phyloP scores from a whole-genome alignment of 1,140 invertebrate genomes.

The Bombus turneri region DNA sequence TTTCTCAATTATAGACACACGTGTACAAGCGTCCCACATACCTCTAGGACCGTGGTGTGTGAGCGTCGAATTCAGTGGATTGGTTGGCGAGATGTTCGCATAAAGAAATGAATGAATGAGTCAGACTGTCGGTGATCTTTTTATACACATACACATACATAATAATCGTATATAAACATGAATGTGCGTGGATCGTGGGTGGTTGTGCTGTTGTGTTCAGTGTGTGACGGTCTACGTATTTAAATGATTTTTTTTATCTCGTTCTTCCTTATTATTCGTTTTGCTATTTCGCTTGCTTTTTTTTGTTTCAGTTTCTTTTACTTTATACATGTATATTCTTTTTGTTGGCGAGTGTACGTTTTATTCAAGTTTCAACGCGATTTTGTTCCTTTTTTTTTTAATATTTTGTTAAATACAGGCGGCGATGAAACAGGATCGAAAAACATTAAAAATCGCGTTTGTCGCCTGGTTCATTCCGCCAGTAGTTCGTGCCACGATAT shows the following conservation, averaged over 20 bases:
- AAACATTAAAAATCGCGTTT: not conserved
- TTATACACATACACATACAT: constrained; percentile 53
- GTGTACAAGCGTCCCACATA: constrained; percentile 65
- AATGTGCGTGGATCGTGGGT: constrained; percentile 61
- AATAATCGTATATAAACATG: constrained; percentile 60
- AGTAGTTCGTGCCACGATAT: not conserved
- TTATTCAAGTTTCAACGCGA: not conserved
- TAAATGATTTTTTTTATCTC: not conserved
- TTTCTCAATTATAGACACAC: constrained; percentile 60
- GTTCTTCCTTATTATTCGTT: not conserved
- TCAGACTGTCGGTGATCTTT: constrained; percentile 47
- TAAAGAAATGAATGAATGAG: constrained; percentile 58
- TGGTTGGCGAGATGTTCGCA: constrained; percentile 32
- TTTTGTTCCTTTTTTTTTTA: not conserved
- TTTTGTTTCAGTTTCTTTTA: not conserved
- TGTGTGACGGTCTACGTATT: constrained; percentile 71
- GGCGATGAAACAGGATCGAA: not conserved
- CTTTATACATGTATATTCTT: not conserved
- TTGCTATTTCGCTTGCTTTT: not conserved
- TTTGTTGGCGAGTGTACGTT: not conserved
- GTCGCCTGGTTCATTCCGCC: not conserved
- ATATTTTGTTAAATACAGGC: not conserved
- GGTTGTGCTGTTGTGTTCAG: constrained; percentile 75
- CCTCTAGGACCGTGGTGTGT: constrained; percentile 48
- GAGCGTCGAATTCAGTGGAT: constrained; percentile 26